These are phyloP conservation scores for Scotopteryx bipunctaria DNA, from an alignment of 2,888 invertebrate species.

Conservation along the genomic window DNA sequence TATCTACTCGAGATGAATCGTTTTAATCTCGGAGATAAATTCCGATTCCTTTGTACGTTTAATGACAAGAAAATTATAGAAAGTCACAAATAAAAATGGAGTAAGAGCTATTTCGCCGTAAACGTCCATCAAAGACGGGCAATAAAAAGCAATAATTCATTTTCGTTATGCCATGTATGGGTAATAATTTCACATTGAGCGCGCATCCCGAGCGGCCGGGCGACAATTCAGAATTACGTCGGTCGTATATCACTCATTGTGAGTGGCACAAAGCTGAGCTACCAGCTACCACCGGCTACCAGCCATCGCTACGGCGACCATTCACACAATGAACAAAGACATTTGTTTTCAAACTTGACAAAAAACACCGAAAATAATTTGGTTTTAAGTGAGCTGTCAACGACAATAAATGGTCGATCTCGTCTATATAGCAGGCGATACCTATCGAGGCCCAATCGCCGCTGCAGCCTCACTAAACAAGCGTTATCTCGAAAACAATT, in stretches of 20 bases:
- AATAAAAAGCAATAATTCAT: slow-evolving; percentile 80
- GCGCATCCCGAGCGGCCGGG: slow-evolving; percentile 59
- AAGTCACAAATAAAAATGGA: slow-evolving; percentile 44
- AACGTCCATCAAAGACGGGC: slow-evolving; percentile 55
- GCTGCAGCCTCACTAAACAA: slow-evolving; percentile 67
- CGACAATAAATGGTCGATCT: slow-evolving; percentile 62
- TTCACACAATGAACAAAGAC: slow-evolving; percentile 74
- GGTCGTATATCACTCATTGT: slow-evolving; percentile 82
- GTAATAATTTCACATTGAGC: slow-evolving; percentile 80
- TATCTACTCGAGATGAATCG: slow-evolving; percentile 53
- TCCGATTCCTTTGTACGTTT: slow-evolving; percentile 37
- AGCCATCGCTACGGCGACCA: slow-evolving; percentile 63
- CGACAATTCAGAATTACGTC: slow-evolving; percentile 79
- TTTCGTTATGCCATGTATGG: slow-evolving; percentile 80
- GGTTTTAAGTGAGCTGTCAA: slow-evolving; percentile 66
- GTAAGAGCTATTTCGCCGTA: slow-evolving; percentile 56
- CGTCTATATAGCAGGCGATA: slow-evolving; percentile 33
- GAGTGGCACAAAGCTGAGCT: slow-evolving; percentile 75
- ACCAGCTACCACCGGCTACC: slow-evolving; percentile 74
- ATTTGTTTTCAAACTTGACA: slow-evolving; percentile 77
- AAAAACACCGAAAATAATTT: slow-evolving; percentile 75
- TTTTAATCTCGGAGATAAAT: slow-evolving; percentile 45
- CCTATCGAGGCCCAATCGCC: slow-evolving; percentile 51
- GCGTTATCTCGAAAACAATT: slow-evolving; percentile 74
- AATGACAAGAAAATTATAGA: slow-evolving; percentile 45